Evolutionary conservation across 2,888 invertebrate species (phyloP).

Genomic region (Ctenicera cuprea): DNA sequence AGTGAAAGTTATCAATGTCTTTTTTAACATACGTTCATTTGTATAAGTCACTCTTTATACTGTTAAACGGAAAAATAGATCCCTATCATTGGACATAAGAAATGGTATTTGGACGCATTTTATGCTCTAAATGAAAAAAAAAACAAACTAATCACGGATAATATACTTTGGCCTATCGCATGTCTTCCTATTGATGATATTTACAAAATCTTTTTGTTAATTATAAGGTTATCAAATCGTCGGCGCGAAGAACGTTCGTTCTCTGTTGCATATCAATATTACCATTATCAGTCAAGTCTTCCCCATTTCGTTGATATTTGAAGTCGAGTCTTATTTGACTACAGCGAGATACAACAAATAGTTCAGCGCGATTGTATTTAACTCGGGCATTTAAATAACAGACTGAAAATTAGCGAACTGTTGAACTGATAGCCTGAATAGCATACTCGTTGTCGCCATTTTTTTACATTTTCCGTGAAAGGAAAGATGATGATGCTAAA

Average conservation of each 20-base stretch:
- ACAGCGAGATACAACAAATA: slow-evolving; percentile 26
- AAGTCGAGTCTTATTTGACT: slow-evolving; percentile 36
- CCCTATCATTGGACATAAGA: slow-evolving; percentile 34
- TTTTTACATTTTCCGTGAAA: too few species aligned
- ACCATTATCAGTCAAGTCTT: slow-evolving; percentile 50
- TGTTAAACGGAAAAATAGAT: slow-evolving; percentile 29
- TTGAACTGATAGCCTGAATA: too few species aligned
- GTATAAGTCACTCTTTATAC: slow-evolving; percentile 30
- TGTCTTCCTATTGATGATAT: slow-evolving; percentile 50
- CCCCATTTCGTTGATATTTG: slow-evolving; percentile 39
- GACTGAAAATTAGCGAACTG: too few species aligned
- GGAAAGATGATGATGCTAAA: too few species aligned
- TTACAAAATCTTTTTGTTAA: slow-evolving; percentile 33
- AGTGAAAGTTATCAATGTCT: slow-evolving; percentile 41
- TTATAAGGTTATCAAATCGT: slow-evolving; percentile 35
- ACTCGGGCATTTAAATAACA: too few species aligned
- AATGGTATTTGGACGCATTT: slow-evolving; percentile 16
- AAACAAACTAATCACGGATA: slow-evolving; percentile 33
- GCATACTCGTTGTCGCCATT: too few species aligned
- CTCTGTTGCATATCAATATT: slow-evolving; percentile 46
- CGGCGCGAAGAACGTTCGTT: slow-evolving; percentile 30
- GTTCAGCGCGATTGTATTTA: slow-evolving; percentile 7
- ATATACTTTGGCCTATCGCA: slow-evolving; percentile 48
- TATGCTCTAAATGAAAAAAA: slow-evolving; percentile 27
- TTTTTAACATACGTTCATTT: slow-evolving; percentile 30